These are phyloP conservation scores for Polyommatus iphigenia DNA, from an alignment of 2,888 invertebrate genomes.

Conservation along the genomic window DNA sequence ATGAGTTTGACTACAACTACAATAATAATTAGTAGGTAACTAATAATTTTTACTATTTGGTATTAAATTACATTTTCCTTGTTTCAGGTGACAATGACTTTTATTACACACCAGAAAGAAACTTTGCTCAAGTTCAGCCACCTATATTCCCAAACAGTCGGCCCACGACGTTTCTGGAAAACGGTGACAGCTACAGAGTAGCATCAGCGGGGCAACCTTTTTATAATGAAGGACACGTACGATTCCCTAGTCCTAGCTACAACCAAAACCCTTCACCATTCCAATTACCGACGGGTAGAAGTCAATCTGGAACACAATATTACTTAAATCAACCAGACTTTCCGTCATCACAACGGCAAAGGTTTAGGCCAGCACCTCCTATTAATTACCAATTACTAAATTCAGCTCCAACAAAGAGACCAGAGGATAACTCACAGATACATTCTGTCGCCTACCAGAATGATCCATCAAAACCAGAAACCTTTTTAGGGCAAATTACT, in stretches of 20 bases:
- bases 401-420: conserved; percentile 76
- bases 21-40: background rate
- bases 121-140: conserved; percentile 77
- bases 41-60: background rate
- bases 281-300: conserved; percentile 73
- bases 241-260: conserved; percentile 73
- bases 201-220: conserved; percentile 58
- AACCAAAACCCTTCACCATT: conserved; percentile 76
- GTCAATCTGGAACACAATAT: conserved; percentile 69
- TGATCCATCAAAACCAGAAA: conserved; percentile 82
- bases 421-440: conserved; percentile 76
- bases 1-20: background rate
- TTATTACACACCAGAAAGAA: conserved; percentile 75
- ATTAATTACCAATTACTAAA: conserved; percentile 72
- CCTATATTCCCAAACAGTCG: conserved; percentile 68
- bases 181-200: conserved; percentile 64
- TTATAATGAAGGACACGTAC: conserved; percentile 62
- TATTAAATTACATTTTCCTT: conserved; percentile 43
- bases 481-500: conserved; percentile 82
- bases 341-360: conserved; percentile 60
- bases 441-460: conserved; percentile 80
- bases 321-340: conserved; percentile 75
- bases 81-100: conserved; percentile 75
- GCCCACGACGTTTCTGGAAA: conserved; percentile 63
- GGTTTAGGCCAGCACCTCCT: conserved; percentile 67